A percentile compares a stretch with the other conserved stretches of the same genome.
Evolutionary conservation across 2,797 vertebrate genomes (phyloP).

Genomic region (Hippopotamyrus pictus): DNA sequence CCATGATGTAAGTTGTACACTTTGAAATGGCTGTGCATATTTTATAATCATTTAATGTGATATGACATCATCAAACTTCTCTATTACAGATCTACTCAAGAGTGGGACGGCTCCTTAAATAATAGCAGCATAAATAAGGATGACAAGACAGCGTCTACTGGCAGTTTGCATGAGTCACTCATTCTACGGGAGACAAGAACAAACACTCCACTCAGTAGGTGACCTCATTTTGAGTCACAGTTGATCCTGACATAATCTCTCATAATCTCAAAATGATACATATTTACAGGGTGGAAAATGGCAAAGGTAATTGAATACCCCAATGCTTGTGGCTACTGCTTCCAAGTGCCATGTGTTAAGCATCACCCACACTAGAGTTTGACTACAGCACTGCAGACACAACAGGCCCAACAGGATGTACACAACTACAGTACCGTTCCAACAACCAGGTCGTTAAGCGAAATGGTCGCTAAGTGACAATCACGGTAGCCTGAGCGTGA

Average conservation of each 20-base stretch:
- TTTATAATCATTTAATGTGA: background rate
- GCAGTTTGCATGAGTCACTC: slow-evolving; percentile 13
- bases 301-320: background rate
- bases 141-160: background rate
- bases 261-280: background rate
- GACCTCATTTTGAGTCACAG: slow-evolving; percentile 21
- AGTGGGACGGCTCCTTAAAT: background rate
- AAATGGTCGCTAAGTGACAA: background rate
- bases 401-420: background rate
- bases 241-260: slow-evolving; percentile 12
- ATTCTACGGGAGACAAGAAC: background rate
- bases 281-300: background rate
- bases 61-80: background rate
- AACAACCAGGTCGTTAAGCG: background rate
- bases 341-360: background rate
- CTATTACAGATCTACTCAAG: background rate
- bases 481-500: background rate
- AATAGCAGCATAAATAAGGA: background rate
- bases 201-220: background rate
- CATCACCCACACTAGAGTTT: background rate
- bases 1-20: background rate
- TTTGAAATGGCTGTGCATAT: background rate
- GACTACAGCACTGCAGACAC: background rate
- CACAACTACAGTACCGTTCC: background rate
- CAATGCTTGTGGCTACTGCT: background rate